Conservation (phyloP, 2,113 vertebrate genomes). For the Toxostoma redivivum region DNA sequence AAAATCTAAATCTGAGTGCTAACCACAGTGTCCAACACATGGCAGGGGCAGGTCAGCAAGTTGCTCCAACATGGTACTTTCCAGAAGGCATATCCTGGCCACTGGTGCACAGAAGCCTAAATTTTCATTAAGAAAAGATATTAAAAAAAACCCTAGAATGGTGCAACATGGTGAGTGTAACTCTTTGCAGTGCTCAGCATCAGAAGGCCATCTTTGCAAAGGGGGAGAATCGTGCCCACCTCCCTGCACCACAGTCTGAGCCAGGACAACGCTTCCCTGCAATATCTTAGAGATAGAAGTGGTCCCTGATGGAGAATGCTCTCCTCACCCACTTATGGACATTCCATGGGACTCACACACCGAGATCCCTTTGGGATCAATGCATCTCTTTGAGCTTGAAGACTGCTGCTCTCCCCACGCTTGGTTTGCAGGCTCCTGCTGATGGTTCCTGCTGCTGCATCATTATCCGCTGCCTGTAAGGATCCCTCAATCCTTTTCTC, state of each 20-base stretch:
- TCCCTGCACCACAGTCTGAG: fast-evolving
- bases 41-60: neutral
- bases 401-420: neutral
- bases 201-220: neutral
- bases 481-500: neutral
- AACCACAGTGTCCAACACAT: constrained; percentile 10
- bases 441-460: neutral
- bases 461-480: fast-evolving
- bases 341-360: neutral
- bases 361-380: neutral
- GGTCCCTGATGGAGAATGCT: neutral
- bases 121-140: neutral
- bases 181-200: neutral
- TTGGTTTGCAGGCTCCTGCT: neutral
- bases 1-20: constrained; percentile 21
- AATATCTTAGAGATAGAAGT: neutral
- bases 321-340: neutral
- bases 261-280: neutral
- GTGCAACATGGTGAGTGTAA: neutral
- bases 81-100: neutral
- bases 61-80: constrained; percentile 27
- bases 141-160: neutral
- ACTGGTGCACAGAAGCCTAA: neutral
- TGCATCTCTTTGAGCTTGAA: neutral
- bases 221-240: fast-evolving